Evolutionary conservation across 2,888 invertebrate genomes (phyloP), one percentile per base, ranked within the genome.

Genomic region (Xiphydria camelus): DNA sequence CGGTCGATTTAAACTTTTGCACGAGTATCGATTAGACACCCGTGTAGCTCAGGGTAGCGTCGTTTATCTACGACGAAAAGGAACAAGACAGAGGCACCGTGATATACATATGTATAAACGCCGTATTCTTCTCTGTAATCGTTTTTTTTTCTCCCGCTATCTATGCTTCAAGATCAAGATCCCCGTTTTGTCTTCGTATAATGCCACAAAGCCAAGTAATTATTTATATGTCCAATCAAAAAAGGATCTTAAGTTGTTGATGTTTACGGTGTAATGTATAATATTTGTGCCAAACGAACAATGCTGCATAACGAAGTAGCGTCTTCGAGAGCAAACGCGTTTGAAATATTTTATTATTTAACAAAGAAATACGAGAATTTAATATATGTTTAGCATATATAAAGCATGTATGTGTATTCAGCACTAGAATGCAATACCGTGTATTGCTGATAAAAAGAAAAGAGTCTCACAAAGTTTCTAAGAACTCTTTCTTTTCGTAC

Each of bases 371-470:
- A 39, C 35, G 26, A 54, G 41, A 51, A 44, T 43, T 48, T 53
- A 53, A 57, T 61, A 57, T 61, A 55, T 59, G 47, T 54, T 47
- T 57, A 50, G 47, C 42, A 52, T 49, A 53, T 52, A 41, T 49
- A 34, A 23, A 49, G 49, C 50, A 52, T 53, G 52, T 54, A 51
- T 47, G 51, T 54, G 56, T 47, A 45, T 50, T 51, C 38, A 41
- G 37, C 42, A 45, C 34, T 20, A 40, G 43, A 57, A 47, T 46
- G 56, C 63, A 62, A 63, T 64, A 63, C 63, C 48, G 33, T 64
- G 64, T 64, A 64, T 63, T 64, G 62, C 46, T 45, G 47, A 49
- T 29, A 42, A 34, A 25, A 32, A n/a, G n/a, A n/a, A 34, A 17
- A 19, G 34, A 19, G 34, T 18, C n/a, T 23, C 23, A 4, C 9